Evolutionary conservation across 2,888 invertebrate species (phyloP).

Genomic region (Tiliacea aurago): DNA sequence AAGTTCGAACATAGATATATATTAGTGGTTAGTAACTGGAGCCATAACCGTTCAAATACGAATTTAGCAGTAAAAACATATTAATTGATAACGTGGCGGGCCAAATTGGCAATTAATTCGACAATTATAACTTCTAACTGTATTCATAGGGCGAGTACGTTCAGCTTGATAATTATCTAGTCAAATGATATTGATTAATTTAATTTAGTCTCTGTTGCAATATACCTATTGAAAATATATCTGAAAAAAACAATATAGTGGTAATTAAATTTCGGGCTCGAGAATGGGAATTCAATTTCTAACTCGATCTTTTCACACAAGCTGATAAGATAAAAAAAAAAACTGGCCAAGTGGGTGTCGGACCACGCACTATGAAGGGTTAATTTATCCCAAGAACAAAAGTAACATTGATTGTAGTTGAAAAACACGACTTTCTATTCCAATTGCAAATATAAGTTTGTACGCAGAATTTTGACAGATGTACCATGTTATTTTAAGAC

Average conservation of each 20-base stretch:
- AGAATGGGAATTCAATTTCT: neutral
- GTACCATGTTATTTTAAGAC: too few species aligned
- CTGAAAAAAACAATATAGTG: neutral
- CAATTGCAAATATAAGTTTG: too few species aligned
- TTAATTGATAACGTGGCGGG: slow-evolving; percentile 54
- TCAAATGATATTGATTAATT: neutral
- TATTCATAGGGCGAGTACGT: slow-evolving; percentile 53
- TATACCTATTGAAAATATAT: too few species aligned
- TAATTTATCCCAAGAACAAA: too few species aligned
- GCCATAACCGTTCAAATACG: slow-evolving; percentile 9
- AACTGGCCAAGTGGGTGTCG: too few species aligned
- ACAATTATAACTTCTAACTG: slow-evolving; percentile 58
- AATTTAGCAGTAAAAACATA: slow-evolving; percentile 45
- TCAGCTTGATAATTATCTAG: slow-evolving; percentile 16
- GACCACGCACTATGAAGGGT: too few species aligned
- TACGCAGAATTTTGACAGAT: too few species aligned
- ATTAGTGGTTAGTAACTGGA: slow-evolving; percentile 24
- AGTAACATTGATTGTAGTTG: too few species aligned
- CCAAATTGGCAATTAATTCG: slow-evolving; percentile 62
- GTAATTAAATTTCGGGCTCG: neutral
- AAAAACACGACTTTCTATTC: too few species aligned
- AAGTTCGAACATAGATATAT: slow-evolving; percentile 19
- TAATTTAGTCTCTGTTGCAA: neutral
- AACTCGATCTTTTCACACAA: neutral
- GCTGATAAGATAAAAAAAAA: too few species aligned